A percentile compares a stretch with the other conserved stretches of the same genome.
Evolutionary conservation across 2,797 vertebrate genomes (phyloP).

Genomic region (Phyllotis vaccarum): DNA sequence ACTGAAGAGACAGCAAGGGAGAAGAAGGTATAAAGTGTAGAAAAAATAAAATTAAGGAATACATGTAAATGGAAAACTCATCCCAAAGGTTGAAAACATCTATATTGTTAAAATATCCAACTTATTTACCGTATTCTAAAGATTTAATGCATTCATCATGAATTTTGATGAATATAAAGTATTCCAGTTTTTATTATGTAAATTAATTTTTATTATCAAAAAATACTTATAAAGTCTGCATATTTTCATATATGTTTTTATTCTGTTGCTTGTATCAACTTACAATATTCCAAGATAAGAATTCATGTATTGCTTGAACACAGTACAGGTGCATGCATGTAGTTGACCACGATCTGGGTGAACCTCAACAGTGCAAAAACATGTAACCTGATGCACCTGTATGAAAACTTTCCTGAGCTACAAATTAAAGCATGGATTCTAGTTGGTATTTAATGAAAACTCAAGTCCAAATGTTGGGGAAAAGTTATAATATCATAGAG

Average conservation of each 20-base stretch:
- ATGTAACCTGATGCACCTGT: background rate
- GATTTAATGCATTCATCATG: background rate
- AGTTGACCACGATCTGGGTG: background rate
- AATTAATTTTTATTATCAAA: slow-evolving; percentile 28
- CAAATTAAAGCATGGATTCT: no score
- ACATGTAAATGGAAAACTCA: background rate
- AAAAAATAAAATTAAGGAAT: background rate
- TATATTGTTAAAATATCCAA: background rate
- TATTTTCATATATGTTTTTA: background rate
- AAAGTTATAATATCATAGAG: no score
- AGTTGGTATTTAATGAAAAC: no score
- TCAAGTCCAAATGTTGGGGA: no score
- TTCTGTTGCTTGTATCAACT: background rate
- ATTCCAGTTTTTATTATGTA: slow-evolving; percentile 6
- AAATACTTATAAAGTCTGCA: background rate
- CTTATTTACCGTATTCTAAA: background rate
- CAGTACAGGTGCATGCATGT: background rate
- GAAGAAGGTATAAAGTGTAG: background rate
- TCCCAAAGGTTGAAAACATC: background rate
- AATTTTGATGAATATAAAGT: background rate
- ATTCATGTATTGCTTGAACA: slow-evolving; percentile 3
- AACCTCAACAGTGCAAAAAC: background rate
- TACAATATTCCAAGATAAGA: background rate
- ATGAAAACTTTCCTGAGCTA: slow-evolving; percentile 24
- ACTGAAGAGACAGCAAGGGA: background rate